Percentiles rank a stretch among this genome's conserved stretches.
These are phyloP conservation scores for Stictocephala bisonia DNA, from an alignment of 2,888 invertebrate species.

Conservation along the genomic window DNA sequence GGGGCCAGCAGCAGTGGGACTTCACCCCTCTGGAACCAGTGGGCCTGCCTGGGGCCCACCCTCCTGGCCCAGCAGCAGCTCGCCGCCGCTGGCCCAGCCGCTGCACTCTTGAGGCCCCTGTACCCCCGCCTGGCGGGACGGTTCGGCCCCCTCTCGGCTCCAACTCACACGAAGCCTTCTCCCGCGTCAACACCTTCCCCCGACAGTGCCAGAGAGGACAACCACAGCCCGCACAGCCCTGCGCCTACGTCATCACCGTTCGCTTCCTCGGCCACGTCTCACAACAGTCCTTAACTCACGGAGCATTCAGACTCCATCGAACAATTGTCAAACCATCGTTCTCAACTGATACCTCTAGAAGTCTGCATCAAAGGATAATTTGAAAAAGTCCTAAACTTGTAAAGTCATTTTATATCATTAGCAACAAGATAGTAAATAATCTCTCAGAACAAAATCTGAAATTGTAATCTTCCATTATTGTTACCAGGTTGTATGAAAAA, in stretches of 20 bases:
- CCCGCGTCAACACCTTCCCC: slow-evolving; percentile 52
- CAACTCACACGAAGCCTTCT: slow-evolving; percentile 48
- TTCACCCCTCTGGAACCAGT: slow-evolving; percentile 76
- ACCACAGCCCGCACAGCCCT: slow-evolving; percentile 18
- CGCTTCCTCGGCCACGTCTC: slow-evolving; percentile 18
- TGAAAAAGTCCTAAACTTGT: too few species aligned
- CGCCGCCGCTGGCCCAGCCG: slow-evolving; percentile 64
- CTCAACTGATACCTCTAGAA: too few species aligned
- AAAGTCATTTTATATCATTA: too few species aligned
- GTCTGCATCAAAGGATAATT: too few species aligned
- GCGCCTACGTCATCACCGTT: slow-evolving; percentile 20
- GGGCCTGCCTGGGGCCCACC: slow-evolving; percentile 70
- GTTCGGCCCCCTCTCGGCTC: slow-evolving; percentile 46
- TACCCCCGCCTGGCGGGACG: slow-evolving; percentile 44
- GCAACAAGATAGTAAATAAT: too few species aligned
- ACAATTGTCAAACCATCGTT: too few species aligned
- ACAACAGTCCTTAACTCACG: slow-evolving; percentile 3
- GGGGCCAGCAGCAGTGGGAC: slow-evolving; percentile 57
- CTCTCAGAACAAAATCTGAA: too few species aligned
- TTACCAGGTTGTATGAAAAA: too few species aligned
- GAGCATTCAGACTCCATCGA: slow-evolving; percentile 2
- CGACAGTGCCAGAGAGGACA: slow-evolving; percentile 50
- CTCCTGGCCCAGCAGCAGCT: slow-evolving; percentile 68
- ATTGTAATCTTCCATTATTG: too few species aligned
- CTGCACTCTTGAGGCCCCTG: slow-evolving; percentile 45